phyloP scores from a whole-genome alignment of 2,888 invertebrate genomes.

The Pristionchus arcanus region DNA sequence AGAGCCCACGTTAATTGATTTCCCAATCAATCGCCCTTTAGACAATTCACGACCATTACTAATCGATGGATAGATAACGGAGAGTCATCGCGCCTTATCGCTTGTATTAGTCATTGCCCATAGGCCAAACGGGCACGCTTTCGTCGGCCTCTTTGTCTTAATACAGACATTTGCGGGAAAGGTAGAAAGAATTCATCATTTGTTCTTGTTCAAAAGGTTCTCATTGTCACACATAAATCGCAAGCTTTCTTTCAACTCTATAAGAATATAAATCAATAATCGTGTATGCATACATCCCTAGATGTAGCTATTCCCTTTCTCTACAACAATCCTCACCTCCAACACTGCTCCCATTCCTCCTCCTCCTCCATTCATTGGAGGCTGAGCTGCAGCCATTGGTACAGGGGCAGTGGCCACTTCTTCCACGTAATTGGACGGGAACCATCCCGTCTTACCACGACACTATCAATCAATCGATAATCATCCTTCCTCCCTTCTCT shows the following conservation, averaged over 20 bases:
- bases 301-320: background rate
- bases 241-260: no score
- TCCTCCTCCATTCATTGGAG: conserved; percentile 1
- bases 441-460: conserved; percentile 88
- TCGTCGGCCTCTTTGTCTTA: background rate
- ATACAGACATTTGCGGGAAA: no score
- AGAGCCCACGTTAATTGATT: background rate
- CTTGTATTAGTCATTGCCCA: background rate
- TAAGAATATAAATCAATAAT: no score
- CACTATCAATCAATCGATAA: conserved; percentile 81
- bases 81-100: background rate
- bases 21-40: background rate
- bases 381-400: background rate
- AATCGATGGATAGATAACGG: background rate
- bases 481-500: background rate
- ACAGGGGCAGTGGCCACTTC: conserved; percentile 69
- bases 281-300: background rate
- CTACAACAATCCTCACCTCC: conserved; percentile 2
- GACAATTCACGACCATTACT: background rate
- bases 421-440: conserved; percentile 96
- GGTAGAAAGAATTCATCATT: no score
- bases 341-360: background rate
- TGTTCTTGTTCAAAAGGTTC: no score
- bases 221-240: no score
- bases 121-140: background rate